phyloP scores from a whole-genome alignment of 2,888 invertebrate species.

The Dasypogon diadema region DNA sequence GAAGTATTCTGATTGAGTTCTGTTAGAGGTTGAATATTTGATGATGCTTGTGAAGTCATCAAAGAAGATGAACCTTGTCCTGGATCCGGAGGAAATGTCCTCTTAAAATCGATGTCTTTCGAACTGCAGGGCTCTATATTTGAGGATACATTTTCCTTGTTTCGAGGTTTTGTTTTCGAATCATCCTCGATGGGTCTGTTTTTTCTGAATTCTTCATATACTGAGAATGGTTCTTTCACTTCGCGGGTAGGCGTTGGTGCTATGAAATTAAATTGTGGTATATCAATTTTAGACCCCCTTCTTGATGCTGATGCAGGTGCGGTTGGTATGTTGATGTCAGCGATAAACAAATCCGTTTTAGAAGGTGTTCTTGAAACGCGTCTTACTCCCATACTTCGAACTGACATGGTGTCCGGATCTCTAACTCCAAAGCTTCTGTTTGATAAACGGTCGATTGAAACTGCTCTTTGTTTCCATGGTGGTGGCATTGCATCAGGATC shows the following conservation, averaged over 20 bases:
- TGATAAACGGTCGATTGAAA: constrained; percentile 64
- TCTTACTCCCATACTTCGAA: constrained; percentile 65
- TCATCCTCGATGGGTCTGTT: constrained; percentile 28
- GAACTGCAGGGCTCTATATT: background rate
- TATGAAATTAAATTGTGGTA: constrained; percentile 61
- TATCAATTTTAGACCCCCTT: constrained; percentile 47
- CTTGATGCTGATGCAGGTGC: constrained; percentile 16
- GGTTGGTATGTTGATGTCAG: constrained; percentile 65
- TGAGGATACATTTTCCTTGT: constrained; percentile 22
- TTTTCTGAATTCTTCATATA: constrained; percentile 49
- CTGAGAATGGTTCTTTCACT: constrained; percentile 59
- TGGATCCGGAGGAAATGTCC: constrained; percentile 24
- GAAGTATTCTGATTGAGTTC: background rate
- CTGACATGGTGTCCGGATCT: constrained; percentile 64
- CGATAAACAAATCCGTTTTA: constrained; percentile 65
- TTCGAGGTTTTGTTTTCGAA: background rate
- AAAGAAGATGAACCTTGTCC: constrained; percentile 37
- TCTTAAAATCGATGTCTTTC: background rate
- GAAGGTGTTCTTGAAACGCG: constrained; percentile 66
- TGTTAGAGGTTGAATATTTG: background rate
- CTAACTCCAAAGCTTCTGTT: constrained; percentile 60
- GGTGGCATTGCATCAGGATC: constrained; percentile 60
- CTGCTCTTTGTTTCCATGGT: constrained; percentile 60
- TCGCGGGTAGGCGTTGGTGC: constrained; percentile 63
- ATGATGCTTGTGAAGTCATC: background rate